A percentile compares a stretch with the other conserved stretches of the same genome.
These are phyloP conservation scores for Scaptomyza montana DNA, from an alignment of 1,140 invertebrate genomes.

Conservation along the genomic window DNA sequence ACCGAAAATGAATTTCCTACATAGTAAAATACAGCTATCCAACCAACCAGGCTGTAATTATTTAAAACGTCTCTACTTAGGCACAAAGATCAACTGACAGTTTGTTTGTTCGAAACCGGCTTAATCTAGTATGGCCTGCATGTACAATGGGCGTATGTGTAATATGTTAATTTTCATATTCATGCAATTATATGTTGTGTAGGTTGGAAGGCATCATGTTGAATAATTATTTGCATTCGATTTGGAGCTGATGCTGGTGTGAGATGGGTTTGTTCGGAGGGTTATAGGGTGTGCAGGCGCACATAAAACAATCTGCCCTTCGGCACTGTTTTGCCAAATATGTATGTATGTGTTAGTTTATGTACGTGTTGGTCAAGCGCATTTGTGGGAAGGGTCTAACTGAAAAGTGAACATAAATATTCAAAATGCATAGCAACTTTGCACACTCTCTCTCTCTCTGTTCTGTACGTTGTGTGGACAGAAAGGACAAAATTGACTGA, in stretches of 20 bases:
- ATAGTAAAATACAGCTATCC: no score
- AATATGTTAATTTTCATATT: conserved; percentile 61
- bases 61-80: conserved; percentile 15
- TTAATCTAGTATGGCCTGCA: not conserved
- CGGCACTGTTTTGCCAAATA: not conserved
- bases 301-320: conserved; percentile 1
- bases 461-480: not conserved
- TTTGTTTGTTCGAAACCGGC: conserved; percentile 23
- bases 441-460: not conserved
- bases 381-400: not conserved
- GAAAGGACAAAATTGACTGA: conserved; percentile 32
- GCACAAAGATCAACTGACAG: conserved; percentile 15
- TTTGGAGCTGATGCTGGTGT: not conserved
- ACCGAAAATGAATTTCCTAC: conserved; percentile 29
- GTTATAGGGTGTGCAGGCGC: not conserved
- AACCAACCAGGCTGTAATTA: conserved; percentile 17
- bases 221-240: conserved; percentile 68
- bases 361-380: conserved; percentile 25
- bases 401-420: conserved; percentile 60
- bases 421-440: conserved; percentile 56
- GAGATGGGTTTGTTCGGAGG: not conserved
- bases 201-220: conserved; percentile 39
- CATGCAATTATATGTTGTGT: conserved; percentile 48
- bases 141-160: conserved; percentile 34
- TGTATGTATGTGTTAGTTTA: not conserved